phyloP scores from a whole-genome alignment of 2,888 invertebrate species.

The Sclerodermus sp. region DNA sequence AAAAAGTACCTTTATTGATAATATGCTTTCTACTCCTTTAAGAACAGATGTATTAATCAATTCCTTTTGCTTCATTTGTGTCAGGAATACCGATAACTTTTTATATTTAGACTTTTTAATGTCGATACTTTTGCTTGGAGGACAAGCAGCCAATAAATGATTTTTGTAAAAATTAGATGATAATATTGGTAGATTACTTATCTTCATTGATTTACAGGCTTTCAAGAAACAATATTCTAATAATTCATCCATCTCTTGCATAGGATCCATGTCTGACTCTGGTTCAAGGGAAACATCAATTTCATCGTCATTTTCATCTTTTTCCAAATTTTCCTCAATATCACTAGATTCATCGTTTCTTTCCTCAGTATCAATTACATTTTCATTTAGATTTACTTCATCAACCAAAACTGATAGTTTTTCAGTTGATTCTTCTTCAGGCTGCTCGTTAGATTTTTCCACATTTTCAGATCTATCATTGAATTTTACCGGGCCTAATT shows the following conservation, averaged over 20 bases:
- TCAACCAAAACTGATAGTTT: not conserved
- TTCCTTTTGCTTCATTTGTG: constrained; percentile 64
- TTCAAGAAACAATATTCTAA: constrained; percentile 77
- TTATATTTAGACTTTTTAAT: constrained; percentile 88
- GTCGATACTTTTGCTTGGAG: constrained; percentile 71
- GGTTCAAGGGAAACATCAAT: not conserved
- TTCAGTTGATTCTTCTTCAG: constrained; percentile 2
- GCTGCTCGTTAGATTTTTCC: not conserved
- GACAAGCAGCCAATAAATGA: constrained; percentile 71
- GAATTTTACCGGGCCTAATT: constrained; percentile 56
- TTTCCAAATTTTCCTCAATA: constrained; percentile 12
- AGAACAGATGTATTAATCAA: constrained; percentile 56
- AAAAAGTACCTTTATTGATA: constrained; percentile 62
- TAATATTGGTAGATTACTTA: constrained; percentile 73
- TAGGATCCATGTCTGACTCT: constrained; percentile 39
- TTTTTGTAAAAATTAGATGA: constrained; percentile 80
- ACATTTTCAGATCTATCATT: not conserved
- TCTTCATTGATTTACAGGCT: constrained; percentile 75
- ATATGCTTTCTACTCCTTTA: constrained; percentile 81
- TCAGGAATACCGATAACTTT: constrained; percentile 84
- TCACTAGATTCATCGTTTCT: not conserved
- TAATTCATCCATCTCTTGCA: constrained; percentile 71
- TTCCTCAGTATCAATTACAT: not conserved
- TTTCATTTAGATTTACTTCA: not conserved
- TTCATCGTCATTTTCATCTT: constrained; percentile 4